Percentiles rank a stretch among this genome's conserved stretches.
phyloP scores from a whole-genome alignment of 2,797 vertebrate species.

The Pipistrellus pipistrellus region DNA sequence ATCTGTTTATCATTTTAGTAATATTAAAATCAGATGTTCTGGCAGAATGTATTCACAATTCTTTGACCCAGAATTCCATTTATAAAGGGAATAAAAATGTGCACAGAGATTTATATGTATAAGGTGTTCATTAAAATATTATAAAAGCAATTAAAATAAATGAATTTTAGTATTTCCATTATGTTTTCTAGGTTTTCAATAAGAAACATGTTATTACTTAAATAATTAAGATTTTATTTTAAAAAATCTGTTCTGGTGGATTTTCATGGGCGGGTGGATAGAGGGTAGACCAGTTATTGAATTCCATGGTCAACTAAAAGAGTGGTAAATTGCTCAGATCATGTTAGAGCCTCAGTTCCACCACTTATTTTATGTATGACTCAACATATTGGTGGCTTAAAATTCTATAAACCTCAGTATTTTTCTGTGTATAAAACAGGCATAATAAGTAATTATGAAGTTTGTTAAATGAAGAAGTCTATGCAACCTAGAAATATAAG shows the following conservation, averaged over 20 bases:
- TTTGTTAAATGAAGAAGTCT: slow-evolving; percentile 14
- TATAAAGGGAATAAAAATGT: slow-evolving; percentile 46
- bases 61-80: slow-evolving; percentile 51
- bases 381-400: neutral
- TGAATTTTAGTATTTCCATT: slow-evolving; percentile 24
- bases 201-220: slow-evolving; percentile 49
- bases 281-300: slow-evolving; percentile 8
- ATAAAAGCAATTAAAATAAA: slow-evolving; percentile 51
- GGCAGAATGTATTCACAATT: neutral
- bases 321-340: neutral
- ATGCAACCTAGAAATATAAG: neutral
- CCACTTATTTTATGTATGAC: neutral
- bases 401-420: slow-evolving; percentile 10
- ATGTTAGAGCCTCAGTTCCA: neutral
- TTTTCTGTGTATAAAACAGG: neutral
- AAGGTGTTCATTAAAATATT: slow-evolving; percentile 57
- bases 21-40: slow-evolving; percentile 60
- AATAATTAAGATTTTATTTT: slow-evolving; percentile 32
- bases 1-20: slow-evolving; percentile 47
- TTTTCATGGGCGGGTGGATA: neutral
- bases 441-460: neutral
- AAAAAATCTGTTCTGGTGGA: neutral
- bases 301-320: neutral
- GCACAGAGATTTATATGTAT: slow-evolving; percentile 25
- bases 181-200: slow-evolving; percentile 52